Percentiles rank a stretch among this genome's conserved stretches.
phyloP scores from a whole-genome alignment of 2,888 invertebrate genomes.

The Metallyticus violacea region DNA sequence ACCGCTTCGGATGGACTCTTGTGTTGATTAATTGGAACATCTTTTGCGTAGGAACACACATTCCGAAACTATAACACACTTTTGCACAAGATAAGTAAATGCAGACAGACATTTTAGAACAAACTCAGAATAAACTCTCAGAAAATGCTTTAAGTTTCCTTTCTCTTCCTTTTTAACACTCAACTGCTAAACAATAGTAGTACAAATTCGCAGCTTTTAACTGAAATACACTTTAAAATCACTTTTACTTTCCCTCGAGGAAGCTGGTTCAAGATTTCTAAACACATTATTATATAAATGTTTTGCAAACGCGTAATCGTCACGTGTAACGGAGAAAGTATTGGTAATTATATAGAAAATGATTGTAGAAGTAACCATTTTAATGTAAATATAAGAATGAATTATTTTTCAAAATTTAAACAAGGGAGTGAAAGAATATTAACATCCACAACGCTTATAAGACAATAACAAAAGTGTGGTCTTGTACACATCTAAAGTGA shows the following conservation, averaged over 20 bases:
- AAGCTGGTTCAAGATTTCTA: background rate
- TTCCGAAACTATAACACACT: background rate
- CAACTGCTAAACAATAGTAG: background rate
- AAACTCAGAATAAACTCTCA: background rate
- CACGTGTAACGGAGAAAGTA: no score
- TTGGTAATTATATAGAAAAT: background rate
- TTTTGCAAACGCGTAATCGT: background rate
- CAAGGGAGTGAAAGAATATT: no score
- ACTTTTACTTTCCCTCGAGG: background rate
- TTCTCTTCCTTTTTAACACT: background rate
- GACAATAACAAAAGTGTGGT: no score
- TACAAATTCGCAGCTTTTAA: background rate
- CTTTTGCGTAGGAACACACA: background rate
- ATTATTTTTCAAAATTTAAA: no score
- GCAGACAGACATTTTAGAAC: background rate
- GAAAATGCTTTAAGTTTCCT: background rate
- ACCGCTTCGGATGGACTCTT: background rate
- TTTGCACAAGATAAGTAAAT: background rate
- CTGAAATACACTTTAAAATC: background rate
- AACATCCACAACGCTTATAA: no score
- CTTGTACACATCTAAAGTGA: no score
- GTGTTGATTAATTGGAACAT: background rate
- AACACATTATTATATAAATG: background rate
- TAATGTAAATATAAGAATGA: no score
- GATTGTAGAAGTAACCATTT: background rate